Conservation (phyloP, 1,140 invertebrate genomes). For the Bombus difficillimus region DNA sequence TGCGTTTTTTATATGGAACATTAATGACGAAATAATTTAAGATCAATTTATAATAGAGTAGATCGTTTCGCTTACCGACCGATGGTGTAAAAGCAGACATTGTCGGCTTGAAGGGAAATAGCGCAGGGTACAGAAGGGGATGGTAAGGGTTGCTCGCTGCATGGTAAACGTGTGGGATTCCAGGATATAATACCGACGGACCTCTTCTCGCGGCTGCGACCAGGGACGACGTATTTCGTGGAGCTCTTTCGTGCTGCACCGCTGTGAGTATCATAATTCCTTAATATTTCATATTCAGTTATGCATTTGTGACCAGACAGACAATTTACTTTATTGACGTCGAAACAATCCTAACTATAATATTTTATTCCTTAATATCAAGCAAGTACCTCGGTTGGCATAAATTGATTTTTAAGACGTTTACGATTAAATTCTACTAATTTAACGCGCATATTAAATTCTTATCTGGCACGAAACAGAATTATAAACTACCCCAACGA, state of each 20-base stretch:
- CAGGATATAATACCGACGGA: conserved; percentile 76
- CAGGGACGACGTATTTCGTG: conserved; percentile 84
- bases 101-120: conserved; percentile 82
- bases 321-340: neutral
- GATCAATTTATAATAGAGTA: neutral
- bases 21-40: neutral
- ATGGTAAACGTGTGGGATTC: conserved; percentile 76
- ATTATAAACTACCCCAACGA: neutral
- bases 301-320: neutral
- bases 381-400: too few relatives aligned
- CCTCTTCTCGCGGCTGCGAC: conserved; percentile 78
- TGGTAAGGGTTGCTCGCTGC: conserved; percentile 74
- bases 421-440: too few relatives aligned
- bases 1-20: neutral
- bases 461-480: too few relatives aligned
- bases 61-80: conserved; percentile 57
- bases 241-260: conserved; percentile 94
- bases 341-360: too few relatives aligned
- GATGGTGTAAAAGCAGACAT: conserved; percentile 72
- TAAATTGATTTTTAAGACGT: too few relatives aligned
- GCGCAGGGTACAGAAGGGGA: conserved; percentile 80
- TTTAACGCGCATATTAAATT: too few relatives aligned
- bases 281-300: neutral
- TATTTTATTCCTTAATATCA: too few relatives aligned
- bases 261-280: conserved; percentile 83